These are phyloP conservation scores for Petaurus breviceps DNA, from an alignment of 2,113 vertebrate genomes.

Conservation along the genomic window DNA sequence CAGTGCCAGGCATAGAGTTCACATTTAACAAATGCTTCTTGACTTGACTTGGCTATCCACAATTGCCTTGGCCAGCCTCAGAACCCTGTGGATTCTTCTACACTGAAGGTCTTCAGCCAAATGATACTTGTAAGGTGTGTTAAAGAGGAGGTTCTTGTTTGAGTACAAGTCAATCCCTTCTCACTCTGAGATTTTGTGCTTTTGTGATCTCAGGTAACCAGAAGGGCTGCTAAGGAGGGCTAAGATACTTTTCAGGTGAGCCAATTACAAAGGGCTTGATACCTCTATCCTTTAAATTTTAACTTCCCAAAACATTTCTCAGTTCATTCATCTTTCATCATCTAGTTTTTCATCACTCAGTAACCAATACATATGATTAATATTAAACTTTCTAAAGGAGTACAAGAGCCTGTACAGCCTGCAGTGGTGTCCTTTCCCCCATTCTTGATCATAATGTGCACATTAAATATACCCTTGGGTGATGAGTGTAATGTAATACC, in stretches of 20 bases:
- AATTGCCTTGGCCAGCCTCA: not conserved
- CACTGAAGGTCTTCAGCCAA: not conserved
- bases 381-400: constrained; percentile 79
- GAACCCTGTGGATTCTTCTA: not conserved
- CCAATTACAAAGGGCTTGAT: constrained; percentile 36
- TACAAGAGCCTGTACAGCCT: constrained; percentile 67
- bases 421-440: constrained; percentile 77
- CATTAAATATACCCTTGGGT: constrained; percentile 59
- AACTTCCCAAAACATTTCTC: constrained; percentile 67
- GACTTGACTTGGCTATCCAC: not conserved
- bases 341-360: constrained; percentile 65
- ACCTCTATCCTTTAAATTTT: constrained; percentile 52
- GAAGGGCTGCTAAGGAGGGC: not conserved
- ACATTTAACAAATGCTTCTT: not conserved
- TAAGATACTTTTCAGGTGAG: constrained; percentile 60
- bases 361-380: constrained; percentile 80
- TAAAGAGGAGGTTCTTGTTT: no score
- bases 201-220: not conserved
- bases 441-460: constrained; percentile 77
- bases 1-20: not conserved
- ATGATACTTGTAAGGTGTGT: no score
- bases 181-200: no score
- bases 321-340: constrained; percentile 67
- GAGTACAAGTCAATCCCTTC: no score
- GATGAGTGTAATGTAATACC: no score